Evolutionary conservation across 2,113 vertebrate species (phyloP), one percentile per base, ranked within the genome.

Genomic region (Brienomyrus brachyistius): DNA sequence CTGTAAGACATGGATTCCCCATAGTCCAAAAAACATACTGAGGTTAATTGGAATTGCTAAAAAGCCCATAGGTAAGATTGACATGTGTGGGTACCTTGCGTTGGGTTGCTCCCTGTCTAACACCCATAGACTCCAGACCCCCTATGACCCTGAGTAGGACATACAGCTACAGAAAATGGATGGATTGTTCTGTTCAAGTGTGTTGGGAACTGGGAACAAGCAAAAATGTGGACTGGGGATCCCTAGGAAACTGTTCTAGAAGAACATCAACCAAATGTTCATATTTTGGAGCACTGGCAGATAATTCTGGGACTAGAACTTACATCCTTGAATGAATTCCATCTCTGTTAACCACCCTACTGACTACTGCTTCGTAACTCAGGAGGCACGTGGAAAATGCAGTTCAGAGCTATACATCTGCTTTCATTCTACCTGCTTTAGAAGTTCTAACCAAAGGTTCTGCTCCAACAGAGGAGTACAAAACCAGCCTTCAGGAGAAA

Each of bases 401-500:
- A 85, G 21, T 85, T n/a, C 82, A 9, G 45, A 50, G 82, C 43
- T 50, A 48, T 50, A 80, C 13, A 43, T 43, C 74, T 80, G 35
- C 35, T 43, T 17, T 43, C 74, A 43, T 35, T 80, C 74, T 19
- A 80, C 74, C 74, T 80, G 74, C 35, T 17, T 80, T 43, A 35
- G 74, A 80, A 40, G 50, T 56, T 27, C 31, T 47, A 31, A 23
- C 31, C 51, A n/a, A 17, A 89, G 84, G 4, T 0, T 48, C 3
- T 0, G 91, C 4, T 85, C 89, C 74, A 92, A 62, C 94, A 99
- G 98, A 97, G 0, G 98, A 99, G 92, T 99, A 99, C 91, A 97
- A 97, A 92, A 97, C 97, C 90, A 98, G 97, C 6, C 95, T 99
- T 91, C 97, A 98, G 94, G 98, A 99, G 95, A 98, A 99, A 91